Percentiles rank a stretch among this genome's conserved stretches.
Conservation (phyloP, 2,888 invertebrate species). For the Apotomis betuletana region DNA sequence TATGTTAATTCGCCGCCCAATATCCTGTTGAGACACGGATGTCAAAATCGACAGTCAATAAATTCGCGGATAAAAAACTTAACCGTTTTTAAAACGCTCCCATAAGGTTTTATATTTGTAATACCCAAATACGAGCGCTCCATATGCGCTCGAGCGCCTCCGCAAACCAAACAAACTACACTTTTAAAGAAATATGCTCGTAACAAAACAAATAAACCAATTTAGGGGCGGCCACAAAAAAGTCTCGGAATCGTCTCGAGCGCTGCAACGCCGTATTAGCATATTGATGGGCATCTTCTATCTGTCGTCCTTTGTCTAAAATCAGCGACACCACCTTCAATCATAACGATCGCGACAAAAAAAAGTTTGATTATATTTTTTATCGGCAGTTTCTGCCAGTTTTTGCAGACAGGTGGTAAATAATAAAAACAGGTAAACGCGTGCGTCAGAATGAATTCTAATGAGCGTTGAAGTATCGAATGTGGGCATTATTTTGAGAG, state of each 20-base stretch:
- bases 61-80: conserved; percentile 47
- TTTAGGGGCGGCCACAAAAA: conserved; percentile 75
- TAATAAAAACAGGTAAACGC: conserved; percentile 54
- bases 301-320: conserved; percentile 79
- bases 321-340: conserved; percentile 81
- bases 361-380: conserved; percentile 66
- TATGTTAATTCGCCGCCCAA: conserved; percentile 50
- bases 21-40: conserved; percentile 47
- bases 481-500: conserved; percentile 35
- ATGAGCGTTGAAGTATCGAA: conserved; percentile 32
- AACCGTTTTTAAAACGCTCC: conserved; percentile 49
- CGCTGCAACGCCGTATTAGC: conserved; percentile 73
- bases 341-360: conserved; percentile 76
- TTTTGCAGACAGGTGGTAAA: conserved; percentile 70
- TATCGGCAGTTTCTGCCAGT: conserved; percentile 50
- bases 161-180: conserved; percentile 74
- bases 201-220: conserved; percentile 82
- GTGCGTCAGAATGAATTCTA: conserved; percentile 39
- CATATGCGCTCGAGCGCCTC: conserved; percentile 64
- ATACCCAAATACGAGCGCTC: conserved; percentile 51
- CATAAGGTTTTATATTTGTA: conserved; percentile 42
- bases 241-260: conserved; percentile 61
- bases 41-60: conserved; percentile 49
- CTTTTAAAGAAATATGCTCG: conserved; percentile 71
- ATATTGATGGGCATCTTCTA: conserved; percentile 79